Evolutionary conservation across 1,140 invertebrate genomes (phyloP).

Genomic region (Lethrus apterus): DNA sequence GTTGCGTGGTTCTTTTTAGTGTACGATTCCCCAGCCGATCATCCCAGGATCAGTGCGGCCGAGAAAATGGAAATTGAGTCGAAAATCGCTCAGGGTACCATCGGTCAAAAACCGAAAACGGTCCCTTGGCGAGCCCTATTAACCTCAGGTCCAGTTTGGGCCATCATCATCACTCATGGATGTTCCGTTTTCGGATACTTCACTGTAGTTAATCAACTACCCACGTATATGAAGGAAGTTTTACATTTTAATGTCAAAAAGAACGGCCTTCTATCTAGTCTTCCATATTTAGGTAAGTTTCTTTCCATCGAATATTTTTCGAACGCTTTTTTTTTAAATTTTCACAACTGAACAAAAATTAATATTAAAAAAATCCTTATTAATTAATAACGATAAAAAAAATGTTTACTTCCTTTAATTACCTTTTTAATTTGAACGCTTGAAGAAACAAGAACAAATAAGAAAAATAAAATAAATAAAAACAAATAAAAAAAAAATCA

Average conservation of each 20-base stretch:
- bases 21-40: slow-evolving; percentile 75
- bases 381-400: no score
- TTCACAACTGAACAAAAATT: background rate
- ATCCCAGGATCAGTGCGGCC: slow-evolving; percentile 74
- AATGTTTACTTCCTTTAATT: no score
- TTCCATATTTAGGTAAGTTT: slow-evolving; percentile 67
- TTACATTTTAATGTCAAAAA: slow-evolving; percentile 78
- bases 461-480: no score
- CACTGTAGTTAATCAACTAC: slow-evolving; percentile 87
- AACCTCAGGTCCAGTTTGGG: slow-evolving; percentile 80
- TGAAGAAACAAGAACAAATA: no score
- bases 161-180: slow-evolving; percentile 83
- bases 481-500: no score
- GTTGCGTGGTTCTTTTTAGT: slow-evolving; percentile 76
- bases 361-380: slow-evolving; percentile 1
- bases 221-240: slow-evolving; percentile 88
- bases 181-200: slow-evolving; percentile 93
- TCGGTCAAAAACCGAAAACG: slow-evolving; percentile 48
- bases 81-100: slow-evolving; percentile 50
- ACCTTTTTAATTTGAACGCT: no score
- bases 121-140: slow-evolving; percentile 78
- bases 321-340: background rate
- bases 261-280: slow-evolving; percentile 77
- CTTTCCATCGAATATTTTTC: slow-evolving; percentile 7
- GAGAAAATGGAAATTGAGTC: slow-evolving; percentile 76